Conservation (phyloP, 2,888 invertebrate genomes). For the Conops quadrifasciatus region DNA sequence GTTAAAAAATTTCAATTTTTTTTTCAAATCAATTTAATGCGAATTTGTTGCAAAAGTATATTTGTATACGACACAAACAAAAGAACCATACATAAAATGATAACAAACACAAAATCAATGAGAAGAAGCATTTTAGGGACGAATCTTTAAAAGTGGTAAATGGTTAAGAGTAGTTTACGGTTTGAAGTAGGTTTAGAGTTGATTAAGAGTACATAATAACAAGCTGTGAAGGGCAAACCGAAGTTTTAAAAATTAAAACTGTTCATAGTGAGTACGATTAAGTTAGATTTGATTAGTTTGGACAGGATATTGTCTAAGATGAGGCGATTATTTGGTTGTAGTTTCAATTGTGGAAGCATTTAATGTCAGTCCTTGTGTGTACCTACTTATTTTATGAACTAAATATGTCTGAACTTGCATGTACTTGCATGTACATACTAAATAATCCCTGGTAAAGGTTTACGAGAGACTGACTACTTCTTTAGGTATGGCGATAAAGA, state of each 20-base stretch:
- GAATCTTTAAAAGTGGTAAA: slow-evolving; percentile 15
- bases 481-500: too few relatives aligned
- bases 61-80: background rate
- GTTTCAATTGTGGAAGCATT: background rate
- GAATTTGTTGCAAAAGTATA: slow-evolving; percentile 13
- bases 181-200: slow-evolving; percentile 32
- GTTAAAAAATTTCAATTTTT: slow-evolving; percentile 40
- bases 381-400: background rate
- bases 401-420: background rate
- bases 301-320: too few relatives aligned
- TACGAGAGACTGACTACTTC: too few relatives aligned
- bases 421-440: too few relatives aligned
- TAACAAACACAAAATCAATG: background rate
- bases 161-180: too few relatives aligned
- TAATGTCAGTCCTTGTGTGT: background rate
- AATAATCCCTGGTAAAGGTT: too few relatives aligned
- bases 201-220: slow-evolving; percentile 38
- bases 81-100: background rate
- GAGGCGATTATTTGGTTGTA: slow-evolving; percentile 36
- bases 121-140: slow-evolving; percentile 16
- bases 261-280: too few relatives aligned
- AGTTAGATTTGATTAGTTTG: too few relatives aligned
- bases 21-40: slow-evolving; percentile 42
- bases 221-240: too few relatives aligned
- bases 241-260: too few relatives aligned